Base-by-base conservation (phyloP, 2,888 invertebrate genomes). In the Buathra laborator region DNA sequence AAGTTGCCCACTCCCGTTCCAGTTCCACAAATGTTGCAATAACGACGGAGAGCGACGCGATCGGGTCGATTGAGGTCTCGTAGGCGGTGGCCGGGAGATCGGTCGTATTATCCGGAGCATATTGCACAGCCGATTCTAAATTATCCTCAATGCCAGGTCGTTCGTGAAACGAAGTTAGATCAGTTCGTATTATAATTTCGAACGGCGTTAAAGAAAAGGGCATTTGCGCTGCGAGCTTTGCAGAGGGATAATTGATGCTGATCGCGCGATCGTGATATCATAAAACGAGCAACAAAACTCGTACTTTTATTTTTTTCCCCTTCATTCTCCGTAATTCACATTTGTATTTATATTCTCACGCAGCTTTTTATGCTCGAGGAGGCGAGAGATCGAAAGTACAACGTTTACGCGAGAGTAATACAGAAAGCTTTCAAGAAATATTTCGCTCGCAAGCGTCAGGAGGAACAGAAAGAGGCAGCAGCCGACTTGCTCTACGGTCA, bases 281-380 rank as follows among this genome's bases (percentile, higher is more conserved):
- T 9, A 19, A 66, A 19, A n/a, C 62, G 37, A 0, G n/a, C 9
- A 14, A 29, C 62, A 2, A 51, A 51, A 16, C 6, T 16, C 16
- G 51, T 51, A 9, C 51, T 51, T 48, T 68, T 14, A 1, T 24
- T 51, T 24, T 37, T 3, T 2, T 7, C 16, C 5, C 16, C 12
- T 53, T 53, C 37, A 9, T 37, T 37, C 37, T 37, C 2, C 3
- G 7, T 48, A 29, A 77, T 66, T 67, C 66, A 37, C 7, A 37
- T 37, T 37, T 9, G 37, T 9, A 37, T 37, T 7, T 37, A 59
- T 79, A 66, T 87, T 37, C 37, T 37, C 37, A 37, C 37, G 37
- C 91, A 96, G 96, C 93, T 96, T 70, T 96, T 96, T 91, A 94
- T 96, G 92, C 90, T 96, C 89, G 96, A 96, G 91, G 96, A 96